Evolutionary conservation across 2,888 invertebrate genomes (phyloP), one percentile per base, ranked within the genome.

Genomic region (Ichneumoninae sp.): DNA sequence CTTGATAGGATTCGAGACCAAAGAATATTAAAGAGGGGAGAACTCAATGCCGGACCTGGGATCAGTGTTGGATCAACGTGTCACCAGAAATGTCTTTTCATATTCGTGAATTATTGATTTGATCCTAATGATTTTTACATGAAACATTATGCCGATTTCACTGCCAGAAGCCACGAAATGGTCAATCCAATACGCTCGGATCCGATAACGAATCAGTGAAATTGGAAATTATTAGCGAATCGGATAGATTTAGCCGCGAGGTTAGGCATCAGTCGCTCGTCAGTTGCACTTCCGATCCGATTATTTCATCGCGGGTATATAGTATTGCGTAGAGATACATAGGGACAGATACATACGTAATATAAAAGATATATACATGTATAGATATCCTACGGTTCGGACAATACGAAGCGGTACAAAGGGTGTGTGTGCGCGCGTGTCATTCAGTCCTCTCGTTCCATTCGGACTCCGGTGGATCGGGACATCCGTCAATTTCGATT

Each of bases 401-500:
- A 33, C 30, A 63, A 33, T 33, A n/a, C 63, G 16, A 44, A 7
- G 68, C 50, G 75, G 57, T 47, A 47, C 60, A 47, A 66, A 83
- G 69, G 69, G 36, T 33, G 33, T 50, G 40, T 10, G 40, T 33
- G 33, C 36, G 30, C 1, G 40, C 13, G 33, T 50, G 40, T 71
- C 80, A 19, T 50, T 63, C 63, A 33, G 13, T 66, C 19, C 16
- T 63, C 65, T 74, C 69, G 54, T 65, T 30, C 44, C 30, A 52
- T 80, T 83, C 57, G 66, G 33, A 44, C 57, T 76, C 71, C 70
- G 16, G 50, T 57, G 19, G 71, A 71, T 68, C 66, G 80, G 50
- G 66, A 83, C 71, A 66, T 40, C 30, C 63, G 63, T 77, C 76
- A 70, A 81, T 81, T 83, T 83, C 47, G 52, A 83, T 83, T 63